These are phyloP conservation scores for Rhysida immarginata DNA, from an alignment of 1,140 invertebrate genomes.

Conservation along the genomic window DNA sequence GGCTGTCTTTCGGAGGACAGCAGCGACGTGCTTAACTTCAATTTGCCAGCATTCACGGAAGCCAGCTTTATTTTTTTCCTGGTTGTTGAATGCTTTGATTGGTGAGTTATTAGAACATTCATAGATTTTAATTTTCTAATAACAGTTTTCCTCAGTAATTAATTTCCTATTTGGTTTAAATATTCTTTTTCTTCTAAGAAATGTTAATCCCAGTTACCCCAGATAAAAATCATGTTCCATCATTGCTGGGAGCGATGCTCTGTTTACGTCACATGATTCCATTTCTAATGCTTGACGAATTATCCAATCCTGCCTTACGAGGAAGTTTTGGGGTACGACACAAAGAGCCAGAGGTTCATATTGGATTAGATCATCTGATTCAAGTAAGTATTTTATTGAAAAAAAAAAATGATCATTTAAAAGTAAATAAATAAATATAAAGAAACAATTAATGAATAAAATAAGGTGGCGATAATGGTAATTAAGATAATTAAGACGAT, in stretches of 20 bases:
- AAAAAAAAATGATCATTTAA: too few relatives aligned
- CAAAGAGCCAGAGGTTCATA: slow-evolving; percentile 21
- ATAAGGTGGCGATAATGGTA: too few relatives aligned
- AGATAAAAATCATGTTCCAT: slow-evolving; percentile 27
- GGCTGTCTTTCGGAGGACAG: slow-evolving; percentile 43
- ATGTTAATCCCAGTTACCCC: slow-evolving; percentile 36
- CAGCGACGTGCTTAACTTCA: slow-evolving; percentile 44
- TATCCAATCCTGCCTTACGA: slow-evolving; percentile 22
- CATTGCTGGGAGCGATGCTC: slow-evolving; percentile 46
- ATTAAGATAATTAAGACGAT: too few relatives aligned
- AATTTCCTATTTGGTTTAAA: neutral
- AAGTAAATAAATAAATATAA: too few relatives aligned
- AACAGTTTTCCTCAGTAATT: neutral
- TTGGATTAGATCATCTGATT: slow-evolving; percentile 23
- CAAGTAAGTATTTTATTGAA: too few relatives aligned
- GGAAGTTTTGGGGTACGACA: slow-evolving; percentile 30
- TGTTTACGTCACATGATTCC: slow-evolving; percentile 46
- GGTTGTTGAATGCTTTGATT: slow-evolving; percentile 36
- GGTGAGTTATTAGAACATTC: slow-evolving; percentile 20
- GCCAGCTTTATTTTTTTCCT: slow-evolving; percentile 41
- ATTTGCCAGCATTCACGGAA: slow-evolving; percentile 47
- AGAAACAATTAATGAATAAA: too few relatives aligned
- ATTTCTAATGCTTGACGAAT: slow-evolving; percentile 25
- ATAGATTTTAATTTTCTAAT: neutral
- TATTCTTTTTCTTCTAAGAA: slow-evolving; percentile 28